Conservation (phyloP, 2,113 vertebrate species). For the Uria lomvia region DNA sequence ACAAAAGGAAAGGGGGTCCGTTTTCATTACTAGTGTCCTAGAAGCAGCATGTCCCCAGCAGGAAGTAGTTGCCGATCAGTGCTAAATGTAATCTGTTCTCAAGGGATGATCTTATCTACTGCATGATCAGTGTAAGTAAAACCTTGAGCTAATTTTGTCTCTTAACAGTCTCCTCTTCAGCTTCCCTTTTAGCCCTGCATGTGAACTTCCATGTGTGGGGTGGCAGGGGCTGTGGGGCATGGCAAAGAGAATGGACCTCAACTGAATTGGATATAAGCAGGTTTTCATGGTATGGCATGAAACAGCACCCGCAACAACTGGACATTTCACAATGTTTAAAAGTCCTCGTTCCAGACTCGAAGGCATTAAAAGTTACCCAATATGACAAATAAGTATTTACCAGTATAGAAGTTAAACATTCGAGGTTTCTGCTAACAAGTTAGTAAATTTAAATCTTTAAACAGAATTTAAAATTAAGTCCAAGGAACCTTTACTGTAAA, state of each 20-base stretch:
- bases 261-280: not conserved
- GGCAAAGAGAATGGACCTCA: not conserved
- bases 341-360: not conserved
- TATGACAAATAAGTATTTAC: not conserved
- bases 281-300: not conserved
- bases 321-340: not conserved
- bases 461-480: not conserved
- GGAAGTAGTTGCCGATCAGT: not conserved
- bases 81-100: not conserved
- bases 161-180: not conserved
- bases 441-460: not conserved
- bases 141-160: not conserved
- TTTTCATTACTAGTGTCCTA: not conserved
- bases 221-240: not conserved
- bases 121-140: not conserved
- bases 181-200: not conserved
- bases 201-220: fast-evolving
- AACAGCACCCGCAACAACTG: not conserved
- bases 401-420: not conserved
- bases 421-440: not conserved
- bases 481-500: not conserved
- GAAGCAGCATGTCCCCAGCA: not conserved
- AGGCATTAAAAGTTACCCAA: not conserved
- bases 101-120: not conserved
- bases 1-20: not conserved